Conservation (phyloP, 1,140 invertebrate species). For the Apocrypta bakeri region DNA sequence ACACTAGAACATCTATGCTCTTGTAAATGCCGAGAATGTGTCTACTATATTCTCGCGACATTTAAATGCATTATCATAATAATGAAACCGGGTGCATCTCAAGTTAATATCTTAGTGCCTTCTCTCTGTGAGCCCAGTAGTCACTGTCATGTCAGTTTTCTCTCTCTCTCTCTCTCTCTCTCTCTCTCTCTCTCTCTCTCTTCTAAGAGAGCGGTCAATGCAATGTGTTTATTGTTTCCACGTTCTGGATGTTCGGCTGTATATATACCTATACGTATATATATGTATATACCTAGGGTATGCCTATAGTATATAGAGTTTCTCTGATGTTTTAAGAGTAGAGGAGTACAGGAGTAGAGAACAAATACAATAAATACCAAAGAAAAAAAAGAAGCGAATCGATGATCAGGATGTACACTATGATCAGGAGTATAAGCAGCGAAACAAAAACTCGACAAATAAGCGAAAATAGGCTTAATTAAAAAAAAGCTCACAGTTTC, state of each 20-base stretch:
- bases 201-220: not conserved
- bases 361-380: too few relatives aligned
- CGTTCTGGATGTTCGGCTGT: not conserved
- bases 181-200: not conserved
- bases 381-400: not conserved
- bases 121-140: constrained; percentile 35
- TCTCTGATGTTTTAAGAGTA: too few relatives aligned
- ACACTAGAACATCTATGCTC: not conserved
- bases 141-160: constrained; percentile 15
- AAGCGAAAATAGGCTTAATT: not conserved
- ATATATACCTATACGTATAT: too few relatives aligned
- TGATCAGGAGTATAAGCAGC: not conserved
- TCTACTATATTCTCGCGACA: constrained; percentile 48
- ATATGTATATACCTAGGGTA: too few relatives aligned
- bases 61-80: constrained; percentile 67
- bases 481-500: not conserved
- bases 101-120: constrained; percentile 65
- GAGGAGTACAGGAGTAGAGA: too few relatives aligned
- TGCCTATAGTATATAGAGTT: too few relatives aligned
- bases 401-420: too few relatives aligned
- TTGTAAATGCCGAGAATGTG: not conserved
- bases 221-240: constrained; percentile 26
- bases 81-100: constrained; percentile 65
- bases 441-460: not conserved
- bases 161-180: too few relatives aligned